These are phyloP conservation scores for Melopsittacus undulatus DNA, from an alignment of 2,797 vertebrate genomes.

Conservation along the genomic window DNA sequence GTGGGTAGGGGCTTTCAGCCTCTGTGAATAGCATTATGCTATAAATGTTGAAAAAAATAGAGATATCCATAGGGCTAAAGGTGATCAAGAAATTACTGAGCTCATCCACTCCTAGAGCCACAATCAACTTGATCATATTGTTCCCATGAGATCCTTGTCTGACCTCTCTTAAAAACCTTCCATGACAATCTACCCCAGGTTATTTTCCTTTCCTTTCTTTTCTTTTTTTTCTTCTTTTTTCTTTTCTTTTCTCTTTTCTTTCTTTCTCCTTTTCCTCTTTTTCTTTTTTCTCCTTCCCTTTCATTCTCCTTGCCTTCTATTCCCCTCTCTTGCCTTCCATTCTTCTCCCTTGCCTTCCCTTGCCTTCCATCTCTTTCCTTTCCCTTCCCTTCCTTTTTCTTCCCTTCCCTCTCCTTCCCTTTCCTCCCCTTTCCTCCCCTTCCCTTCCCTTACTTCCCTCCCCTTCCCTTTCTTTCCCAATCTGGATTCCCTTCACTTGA, in stretches of 20 bases:
- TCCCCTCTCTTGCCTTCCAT: not conserved
- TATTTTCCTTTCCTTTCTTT: fast-evolving
- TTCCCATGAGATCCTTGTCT: not conserved
- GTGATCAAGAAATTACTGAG: not conserved
- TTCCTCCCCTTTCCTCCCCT: too few relatives aligned
- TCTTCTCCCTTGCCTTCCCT: too few relatives aligned
- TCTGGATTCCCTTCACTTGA: not conserved
- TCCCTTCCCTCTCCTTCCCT: too few relatives aligned
- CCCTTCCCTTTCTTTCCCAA: not conserved
- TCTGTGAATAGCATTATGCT: not conserved
- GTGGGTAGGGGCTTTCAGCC: not conserved
- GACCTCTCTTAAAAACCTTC: not conserved
- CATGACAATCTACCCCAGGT: not conserved
- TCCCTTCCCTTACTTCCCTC: too few relatives aligned
- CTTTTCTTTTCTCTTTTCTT: too few relatives aligned
- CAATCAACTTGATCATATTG: not conserved
- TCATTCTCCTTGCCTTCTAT: too few relatives aligned
- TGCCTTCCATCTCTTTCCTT: not conserved
- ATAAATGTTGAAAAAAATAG: not conserved
- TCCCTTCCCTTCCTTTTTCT: fast-evolving
- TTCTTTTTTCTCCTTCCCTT: too few relatives aligned
- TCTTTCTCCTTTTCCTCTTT: too few relatives aligned
- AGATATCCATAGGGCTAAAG: not conserved
- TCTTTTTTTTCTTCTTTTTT: fast-evolving
- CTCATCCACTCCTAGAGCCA: not conserved